Conservation (phyloP, 2,113 vertebrate species). For the Macrotis lagotis region DNA sequence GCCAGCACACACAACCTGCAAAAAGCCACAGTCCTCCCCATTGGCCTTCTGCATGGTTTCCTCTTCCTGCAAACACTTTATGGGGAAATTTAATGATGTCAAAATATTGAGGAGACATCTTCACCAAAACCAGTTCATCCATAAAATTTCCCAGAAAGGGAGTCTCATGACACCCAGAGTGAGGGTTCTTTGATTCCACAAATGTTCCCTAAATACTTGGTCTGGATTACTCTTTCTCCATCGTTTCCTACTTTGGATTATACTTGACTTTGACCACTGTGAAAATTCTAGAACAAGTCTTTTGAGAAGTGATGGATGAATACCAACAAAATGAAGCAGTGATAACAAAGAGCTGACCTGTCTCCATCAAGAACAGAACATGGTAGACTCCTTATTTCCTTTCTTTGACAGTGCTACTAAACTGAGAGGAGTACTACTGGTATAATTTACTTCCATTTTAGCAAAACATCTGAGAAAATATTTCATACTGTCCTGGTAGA, state of each 20-base stretch:
- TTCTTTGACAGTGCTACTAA: background rate
- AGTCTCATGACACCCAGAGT: background rate
- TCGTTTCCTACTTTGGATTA: background rate
- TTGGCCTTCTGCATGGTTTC: slow-evolving; percentile 3
- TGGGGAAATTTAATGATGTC: slow-evolving; percentile 45
- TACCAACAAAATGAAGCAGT: too few species aligned
- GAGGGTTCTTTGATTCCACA: background rate
- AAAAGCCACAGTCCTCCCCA: background rate
- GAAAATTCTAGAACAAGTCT: background rate
- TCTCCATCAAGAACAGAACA: background rate
- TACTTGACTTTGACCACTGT: background rate
- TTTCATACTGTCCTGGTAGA: background rate
- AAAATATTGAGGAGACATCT: slow-evolving; percentile 33
- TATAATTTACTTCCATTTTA: background rate
- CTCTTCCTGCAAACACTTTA: slow-evolving; percentile 30
- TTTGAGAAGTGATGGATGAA: background rate
- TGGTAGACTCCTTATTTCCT: background rate
- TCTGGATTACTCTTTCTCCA: background rate
- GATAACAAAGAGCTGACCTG: background rate
- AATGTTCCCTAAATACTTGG: background rate
- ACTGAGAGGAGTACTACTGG: background rate
- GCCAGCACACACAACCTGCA: slow-evolving; percentile 1
- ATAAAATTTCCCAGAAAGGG: background rate
- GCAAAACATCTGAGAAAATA: background rate
- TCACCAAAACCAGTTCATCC: background rate